Percentiles rank a stretch among this genome's conserved stretches.
phyloP scores from a whole-genome alignment of 2,888 invertebrate genomes.

The Plebejus anna region DNA sequence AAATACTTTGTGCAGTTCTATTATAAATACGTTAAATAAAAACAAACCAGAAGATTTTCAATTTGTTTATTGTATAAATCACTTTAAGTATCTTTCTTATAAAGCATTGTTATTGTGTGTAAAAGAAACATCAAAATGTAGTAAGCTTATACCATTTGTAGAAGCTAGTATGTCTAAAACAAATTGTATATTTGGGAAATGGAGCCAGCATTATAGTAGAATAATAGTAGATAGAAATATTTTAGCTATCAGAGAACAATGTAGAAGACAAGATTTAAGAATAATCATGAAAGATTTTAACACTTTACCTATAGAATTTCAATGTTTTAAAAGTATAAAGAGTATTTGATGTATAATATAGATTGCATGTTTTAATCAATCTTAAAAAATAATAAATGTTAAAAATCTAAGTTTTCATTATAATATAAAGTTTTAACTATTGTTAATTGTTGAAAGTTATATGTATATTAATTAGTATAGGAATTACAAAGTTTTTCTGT shows the following conservation, averaged over 20 bases:
- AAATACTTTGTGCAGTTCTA: slow-evolving; percentile 62
- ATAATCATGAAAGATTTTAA: slow-evolving; percentile 54
- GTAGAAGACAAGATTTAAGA: slow-evolving; percentile 58
- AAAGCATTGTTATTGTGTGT: slow-evolving; percentile 64
- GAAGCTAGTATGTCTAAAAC: slow-evolving; percentile 59
- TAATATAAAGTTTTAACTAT: background rate
- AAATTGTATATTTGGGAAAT: slow-evolving; percentile 69
- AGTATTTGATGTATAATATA: background rate
- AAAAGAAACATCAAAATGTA: slow-evolving; percentile 61
- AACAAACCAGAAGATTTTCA: slow-evolving; percentile 51
- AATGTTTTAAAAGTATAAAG: slow-evolving; percentile 53
- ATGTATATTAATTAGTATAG: too few species aligned
- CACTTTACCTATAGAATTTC: slow-evolving; percentile 55
- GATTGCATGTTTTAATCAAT: background rate
- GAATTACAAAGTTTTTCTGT: too few species aligned
- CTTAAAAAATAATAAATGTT: background rate
- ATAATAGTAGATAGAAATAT: slow-evolving; percentile 49
- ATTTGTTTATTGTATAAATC: slow-evolving; percentile 70
- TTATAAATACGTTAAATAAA: slow-evolving; percentile 54
- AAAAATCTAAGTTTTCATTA: background rate
- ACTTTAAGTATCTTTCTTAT: slow-evolving; percentile 67
- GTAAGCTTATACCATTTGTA: slow-evolving; percentile 52
- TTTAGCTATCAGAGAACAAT: slow-evolving; percentile 55
- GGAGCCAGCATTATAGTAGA: slow-evolving; percentile 60
- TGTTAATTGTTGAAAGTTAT: too few species aligned